Evolutionary conservation across 2,113 vertebrate genomes (phyloP), one percentile per base, ranked within the genome.

Genomic region (Cebidichthys violaceus): DNA sequence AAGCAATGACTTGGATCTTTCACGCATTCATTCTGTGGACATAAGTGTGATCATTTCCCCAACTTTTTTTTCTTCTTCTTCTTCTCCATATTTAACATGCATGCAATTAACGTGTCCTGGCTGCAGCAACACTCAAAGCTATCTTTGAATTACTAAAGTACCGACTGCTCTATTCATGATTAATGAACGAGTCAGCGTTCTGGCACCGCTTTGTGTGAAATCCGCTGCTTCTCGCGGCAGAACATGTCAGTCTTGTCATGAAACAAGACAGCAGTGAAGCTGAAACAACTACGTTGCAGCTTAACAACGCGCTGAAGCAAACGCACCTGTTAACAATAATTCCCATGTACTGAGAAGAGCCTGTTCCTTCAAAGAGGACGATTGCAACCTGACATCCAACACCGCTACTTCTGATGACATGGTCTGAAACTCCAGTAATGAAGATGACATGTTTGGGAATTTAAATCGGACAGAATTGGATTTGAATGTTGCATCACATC

Each of bases 151-250:
- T 17, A 54, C 43, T 59, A 6, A 57, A 47, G 50, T 20, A 14
- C 45, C 10, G 37, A 31, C 67, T 82, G 0, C 57, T 68, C 35
- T 79, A 31, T 37, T 54, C 22, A 10, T 74, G 72, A 67, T 64
- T 85, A 87, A 88, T 80, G 62, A 86, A 80, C 5, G 67, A 68
- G 47, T 72, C 14, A 14, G 47, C 0, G 4, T 13, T 18, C 57
- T 71, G 57, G 61, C 66, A 8, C 81, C 31, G 47, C 77, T 75
- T 35, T 2, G 84, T 60, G 81, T 68, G 71, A 77, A 50, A 65
- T 29, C 35, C 22, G 1, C 55, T 7, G 47, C 17, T 72, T 72
- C 77, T 47, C 41, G 0, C 4, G 27, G 43, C 67, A 70, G 37
- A 68, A 72, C 60, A 24, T 74, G 69, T 43, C 59, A n/a, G 45